Evolutionary conservation across 2,113 vertebrate species (phyloP).

Genomic region (Ctenodactylus gundi): DNA sequence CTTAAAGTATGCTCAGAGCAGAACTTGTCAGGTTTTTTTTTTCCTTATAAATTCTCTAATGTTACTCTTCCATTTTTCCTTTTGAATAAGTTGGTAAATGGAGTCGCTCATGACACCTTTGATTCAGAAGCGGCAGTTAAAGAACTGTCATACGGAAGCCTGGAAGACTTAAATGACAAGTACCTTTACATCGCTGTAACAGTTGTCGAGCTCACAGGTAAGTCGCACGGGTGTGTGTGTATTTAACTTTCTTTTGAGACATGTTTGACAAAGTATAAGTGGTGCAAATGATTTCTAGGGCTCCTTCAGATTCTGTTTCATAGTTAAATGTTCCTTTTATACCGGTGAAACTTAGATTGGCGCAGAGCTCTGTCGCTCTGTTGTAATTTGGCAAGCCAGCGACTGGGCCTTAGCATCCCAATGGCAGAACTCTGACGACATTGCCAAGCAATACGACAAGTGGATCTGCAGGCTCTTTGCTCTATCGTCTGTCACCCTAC

Average conservation of each 20-base stretch:
- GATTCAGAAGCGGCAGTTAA: constrained; percentile 78
- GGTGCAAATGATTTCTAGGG: not conserved
- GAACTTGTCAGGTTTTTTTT: not conserved
- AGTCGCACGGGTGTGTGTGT: not conserved
- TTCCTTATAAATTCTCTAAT: not conserved
- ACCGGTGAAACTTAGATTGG: not conserved
- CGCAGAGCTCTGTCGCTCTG: not conserved
- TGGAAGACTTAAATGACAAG: constrained; percentile 82
- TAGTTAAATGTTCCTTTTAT: not conserved
- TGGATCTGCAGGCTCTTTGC: not conserved
- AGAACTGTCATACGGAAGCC: constrained; percentile 73
- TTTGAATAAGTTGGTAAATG: constrained; percentile 81
- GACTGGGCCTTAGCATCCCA: not conserved
- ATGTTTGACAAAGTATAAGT: not conserved
- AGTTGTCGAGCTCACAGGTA: constrained; percentile 83
- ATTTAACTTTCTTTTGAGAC: not conserved
- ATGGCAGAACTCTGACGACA: not conserved
- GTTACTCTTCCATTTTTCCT: constrained; percentile 2
- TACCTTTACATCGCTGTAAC: constrained; percentile 84
- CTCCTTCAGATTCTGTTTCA: not conserved
- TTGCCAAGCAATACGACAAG: not conserved
- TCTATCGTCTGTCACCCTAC: not conserved
- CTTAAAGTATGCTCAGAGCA: not conserved
- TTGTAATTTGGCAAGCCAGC: not conserved
- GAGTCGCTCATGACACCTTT: constrained; percentile 79